Base-by-base conservation (phyloP, 2,113 vertebrate species). In the Saguinus imperator region DNA sequence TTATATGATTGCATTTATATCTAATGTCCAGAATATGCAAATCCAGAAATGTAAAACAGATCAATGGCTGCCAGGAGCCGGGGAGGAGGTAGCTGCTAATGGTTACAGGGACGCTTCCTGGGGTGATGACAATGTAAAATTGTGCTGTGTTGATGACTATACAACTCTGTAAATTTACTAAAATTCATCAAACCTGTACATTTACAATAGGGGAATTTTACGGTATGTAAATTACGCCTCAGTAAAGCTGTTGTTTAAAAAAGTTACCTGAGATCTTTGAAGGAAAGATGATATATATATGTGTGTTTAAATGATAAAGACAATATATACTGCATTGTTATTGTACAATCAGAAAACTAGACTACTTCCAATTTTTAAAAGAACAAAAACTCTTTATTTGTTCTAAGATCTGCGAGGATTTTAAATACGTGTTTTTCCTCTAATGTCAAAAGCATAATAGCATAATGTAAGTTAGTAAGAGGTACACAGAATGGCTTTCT, bases 1-100 rank as follows among this genome's bases (percentile, higher is more conserved):
- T 0, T 13, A 25, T 20, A 50, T 0, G 1, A 89, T 5, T n/a
- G n/a, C 32, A 72, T 7, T 16, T 35, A 23, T 27, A 6, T 5
- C 40, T 75, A 58, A 37, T 2, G 21, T 11, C 25, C 23, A 17
- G 14, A 61, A n/a, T 1, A 82, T 37, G 27, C n/a, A 81, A 84
- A 32, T 45, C 20, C 40, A 35, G 52, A 40, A 13, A 86, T 9
- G 20, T 9, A n/a, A 3, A 29, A 11, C 11, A 79, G 40, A 17
- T 45, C 27, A 45, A 40, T 76, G 40, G 40, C 43, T 14, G 73
- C 40, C 13, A 16, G 73, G 40, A 21, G 18, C 7, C 5, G 25
- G 14, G 21, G 23, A 32, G 16, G 23, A 16, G 0, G 12, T 3
- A 1, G 35, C 37, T 29, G 43, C 8, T 50, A 10, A 0, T 11